phyloP scores from a whole-genome alignment of 2,888 invertebrate genomes.

The Leuctra nigra region DNA sequence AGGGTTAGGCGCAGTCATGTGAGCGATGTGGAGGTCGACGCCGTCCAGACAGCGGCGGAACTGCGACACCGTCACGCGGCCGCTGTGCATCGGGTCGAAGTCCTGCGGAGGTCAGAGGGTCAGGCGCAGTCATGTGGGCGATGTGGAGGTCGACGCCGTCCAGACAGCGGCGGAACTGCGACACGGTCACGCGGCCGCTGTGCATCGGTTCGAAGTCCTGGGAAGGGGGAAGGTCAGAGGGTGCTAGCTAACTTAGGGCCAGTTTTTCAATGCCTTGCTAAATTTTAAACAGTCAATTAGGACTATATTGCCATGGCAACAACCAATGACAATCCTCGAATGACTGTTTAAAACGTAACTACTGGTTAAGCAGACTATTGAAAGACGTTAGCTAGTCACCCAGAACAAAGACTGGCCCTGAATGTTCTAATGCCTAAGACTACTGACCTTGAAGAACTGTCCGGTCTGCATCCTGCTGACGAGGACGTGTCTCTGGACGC shows the following conservation, averaged over 20 bases:
- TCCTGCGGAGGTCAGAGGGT: conserved; percentile 42
- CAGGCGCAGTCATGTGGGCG: not conserved
- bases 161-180: conserved; percentile 64
- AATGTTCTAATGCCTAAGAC: too few relatives aligned
- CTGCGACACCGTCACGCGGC: conserved; percentile 61
- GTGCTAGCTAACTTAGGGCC: not conserved
- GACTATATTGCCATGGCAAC: too few relatives aligned
- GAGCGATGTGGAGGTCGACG: conserved; percentile 47
- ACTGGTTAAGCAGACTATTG: too few relatives aligned
- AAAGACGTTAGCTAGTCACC: too few relatives aligned
- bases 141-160: conserved; percentile 53
- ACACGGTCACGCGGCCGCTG: conserved; percentile 58
- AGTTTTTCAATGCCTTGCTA: too few relatives aligned
- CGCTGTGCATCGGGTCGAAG: conserved; percentile 61
- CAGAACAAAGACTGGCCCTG: too few relatives aligned
- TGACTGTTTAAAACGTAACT: too few relatives aligned
- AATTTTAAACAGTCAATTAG: too few relatives aligned
- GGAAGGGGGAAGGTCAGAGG: conserved; percentile 19
- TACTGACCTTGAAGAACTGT: conserved; percentile 62
- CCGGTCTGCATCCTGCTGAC: conserved; percentile 55
- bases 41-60: conserved; percentile 63
- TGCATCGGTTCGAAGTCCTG: conserved; percentile 64
- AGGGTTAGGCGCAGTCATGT: not conserved
- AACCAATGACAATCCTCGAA: too few relatives aligned
- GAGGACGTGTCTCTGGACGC: conserved; percentile 61